Percentiles rank a stretch among this genome's conserved stretches.
Evolutionary conservation across 2,113 vertebrate genomes (phyloP).

Genomic region (Lichenostomus cassidix): DNA sequence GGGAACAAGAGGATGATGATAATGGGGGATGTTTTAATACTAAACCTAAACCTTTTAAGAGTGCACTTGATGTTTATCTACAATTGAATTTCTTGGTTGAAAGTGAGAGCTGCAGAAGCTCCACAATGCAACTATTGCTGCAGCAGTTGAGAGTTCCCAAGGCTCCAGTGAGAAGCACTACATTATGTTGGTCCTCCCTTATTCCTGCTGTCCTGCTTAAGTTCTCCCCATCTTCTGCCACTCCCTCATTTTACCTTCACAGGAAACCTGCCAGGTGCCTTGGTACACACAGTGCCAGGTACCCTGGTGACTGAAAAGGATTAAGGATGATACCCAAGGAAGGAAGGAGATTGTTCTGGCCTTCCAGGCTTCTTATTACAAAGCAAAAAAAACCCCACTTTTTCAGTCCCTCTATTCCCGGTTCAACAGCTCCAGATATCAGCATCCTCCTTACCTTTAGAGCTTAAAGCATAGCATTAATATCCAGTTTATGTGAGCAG

Average conservation of each 20-base stretch:
- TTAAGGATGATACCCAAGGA: not conserved
- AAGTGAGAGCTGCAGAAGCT: not conserved
- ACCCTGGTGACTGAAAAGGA: not conserved
- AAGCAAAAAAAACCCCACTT: not conserved
- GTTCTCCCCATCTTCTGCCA: not conserved
- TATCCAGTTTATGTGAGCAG: not conserved
- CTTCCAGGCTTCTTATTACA: not conserved
- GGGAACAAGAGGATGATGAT: not conserved
- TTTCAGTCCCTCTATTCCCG: not conserved
- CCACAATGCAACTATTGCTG: not conserved
- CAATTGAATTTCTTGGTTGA: not conserved
- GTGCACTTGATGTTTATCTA: not conserved
- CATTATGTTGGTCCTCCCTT: not conserved
- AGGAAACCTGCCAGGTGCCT: not conserved
- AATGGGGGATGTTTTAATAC: not conserved
- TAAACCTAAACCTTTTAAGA: not conserved
- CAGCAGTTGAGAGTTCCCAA: not conserved
- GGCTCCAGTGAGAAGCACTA: not conserved
- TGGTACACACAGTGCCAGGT: not conserved
- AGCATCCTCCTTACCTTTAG: slow-evolving; percentile 19
- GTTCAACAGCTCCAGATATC: not conserved
- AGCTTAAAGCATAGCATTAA: slow-evolving; percentile 44
- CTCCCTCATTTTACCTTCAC: not conserved
- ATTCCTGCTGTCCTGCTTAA: not conserved
- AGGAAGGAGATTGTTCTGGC: not conserved